Conservation (phyloP, 2,888 invertebrate species). For the Tenthredo notha region DNA sequence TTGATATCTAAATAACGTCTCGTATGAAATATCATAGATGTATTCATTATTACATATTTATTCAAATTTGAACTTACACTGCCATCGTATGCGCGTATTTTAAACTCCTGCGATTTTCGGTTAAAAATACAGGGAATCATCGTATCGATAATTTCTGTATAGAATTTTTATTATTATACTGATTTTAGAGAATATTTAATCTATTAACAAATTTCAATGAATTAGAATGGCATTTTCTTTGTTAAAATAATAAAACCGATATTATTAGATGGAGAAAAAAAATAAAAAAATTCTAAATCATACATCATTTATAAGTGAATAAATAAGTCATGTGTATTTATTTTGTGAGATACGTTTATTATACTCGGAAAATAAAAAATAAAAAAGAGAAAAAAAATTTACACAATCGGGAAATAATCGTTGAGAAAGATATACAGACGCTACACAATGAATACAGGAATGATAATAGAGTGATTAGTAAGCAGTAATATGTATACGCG, state of each 20-base stretch:
- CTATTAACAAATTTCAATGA: not conserved
- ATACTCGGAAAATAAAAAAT: not conserved
- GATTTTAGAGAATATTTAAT: not conserved
- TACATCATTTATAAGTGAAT: no score
- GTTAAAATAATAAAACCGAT: not conserved
- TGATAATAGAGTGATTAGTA: constrained; percentile 41
- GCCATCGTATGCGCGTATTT: constrained; percentile 23
- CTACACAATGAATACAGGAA: constrained; percentile 43
- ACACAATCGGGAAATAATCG: not conserved
- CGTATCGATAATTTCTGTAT: not conserved
- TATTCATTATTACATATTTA: not conserved
- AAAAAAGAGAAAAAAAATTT: not conserved
- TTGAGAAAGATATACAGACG: constrained; percentile 5
- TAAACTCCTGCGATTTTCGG: not conserved
- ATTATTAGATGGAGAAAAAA: not conserved
- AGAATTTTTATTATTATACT: not conserved
- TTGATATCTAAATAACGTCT: constrained; percentile 1
- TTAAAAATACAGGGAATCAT: constrained; percentile 19
- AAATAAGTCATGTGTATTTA: not conserved
- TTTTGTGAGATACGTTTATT: not conserved
- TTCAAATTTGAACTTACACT: constrained; percentile 6
- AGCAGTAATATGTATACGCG: constrained; percentile 9
- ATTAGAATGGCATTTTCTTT: not conserved
- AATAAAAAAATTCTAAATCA: no score
- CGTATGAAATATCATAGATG: not conserved